Evolutionary conservation across 1,140 invertebrate species (phyloP), one percentile per base, ranked within the genome.

Genomic region (Orchesella cincta): DNA sequence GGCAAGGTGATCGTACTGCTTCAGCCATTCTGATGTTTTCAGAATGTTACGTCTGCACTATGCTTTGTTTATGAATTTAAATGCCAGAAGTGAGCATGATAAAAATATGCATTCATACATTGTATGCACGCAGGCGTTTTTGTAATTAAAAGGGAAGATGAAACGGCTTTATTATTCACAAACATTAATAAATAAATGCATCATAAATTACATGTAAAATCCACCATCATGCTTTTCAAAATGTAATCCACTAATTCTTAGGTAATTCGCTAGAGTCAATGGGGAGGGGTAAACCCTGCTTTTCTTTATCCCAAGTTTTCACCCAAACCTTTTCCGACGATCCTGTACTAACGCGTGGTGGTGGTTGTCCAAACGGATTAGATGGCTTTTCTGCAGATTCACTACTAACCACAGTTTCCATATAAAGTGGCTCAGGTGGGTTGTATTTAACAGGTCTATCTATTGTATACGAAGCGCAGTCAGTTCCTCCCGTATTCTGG

Each of bases 281-380:
- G 3, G 62, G 62, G 3, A 12, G 26, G 1, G 62, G 62, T n/a
- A 67, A 31, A 5, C 62, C 62, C 2, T 26, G 29, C 33, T 67
- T 67, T 31, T 67, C 62, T 23, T 67, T 67, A 29, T 67, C 62
- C 62, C 62, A 67, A 14, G 62, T 67, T n/a, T 67, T 67, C 14
- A 67, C 62, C 62, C 62, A 67, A 29, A 67, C 62, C 62, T 67
- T 67, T 67, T 67, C 62, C 8, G 62, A 67, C 14, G 26, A 3
- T n/a, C 62, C 62, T 2, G 62, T 67, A n/a, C 62, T 67, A 31
- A 67, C 31, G 29, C 62, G 3, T 31, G 62, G 62, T 29, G 62
- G 62, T 2, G 62, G 62, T 67, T 67, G 26, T 33, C 62, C 1
- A n/a, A 18, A 67, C 5, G 54, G 39, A 5, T 5, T 12, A 18